Base-by-base conservation (phyloP, 2,888 invertebrate genomes). In the Parochlus steinenii region DNA sequence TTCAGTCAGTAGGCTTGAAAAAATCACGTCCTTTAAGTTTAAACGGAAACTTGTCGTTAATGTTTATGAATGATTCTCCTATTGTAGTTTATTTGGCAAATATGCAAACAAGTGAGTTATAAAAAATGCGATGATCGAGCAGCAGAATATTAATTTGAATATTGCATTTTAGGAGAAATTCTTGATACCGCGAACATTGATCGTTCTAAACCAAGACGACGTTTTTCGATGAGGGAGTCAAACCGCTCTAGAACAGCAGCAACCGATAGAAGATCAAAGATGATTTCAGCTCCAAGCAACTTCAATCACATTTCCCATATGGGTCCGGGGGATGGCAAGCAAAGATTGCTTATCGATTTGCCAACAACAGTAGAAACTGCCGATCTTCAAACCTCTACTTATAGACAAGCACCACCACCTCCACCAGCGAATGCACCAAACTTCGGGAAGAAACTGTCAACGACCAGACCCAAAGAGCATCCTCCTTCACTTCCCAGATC, bases 231-330 rank as follows among this genome's bases (percentile, higher is more conserved):
- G 25, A 56, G 74, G 33, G 74, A 75, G 55, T 71, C 71, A 31
- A 71, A 72, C 46, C 59, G 70, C 44, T 64, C 71, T 20, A 62
- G 65, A 43, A 56, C 36, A 18, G 36, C 36, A 12, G 36, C 36
- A n/a, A 24, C 77, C 17, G 81, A 82, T 53, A 70, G 83, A 31
- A 69, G 83, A 20, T 82, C 82, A 4, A 76, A 81, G 46, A 66
- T 85, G 55, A 93, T 93, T 50, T 90, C 89, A 0, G 87, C 82
- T 19, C 93, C 93, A 5, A 83, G 81, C 33, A 90, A 93, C 64
- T 93, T 93, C 64, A 86, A 86, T 48, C 93, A 93, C 61, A 74
- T 93, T 43, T 85, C 85, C 44, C 31, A 93, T 60, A 87, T 93
- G 83, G 93, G 92, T 27, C 92, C 93, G 29, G 87, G 86, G 8